Conservation (phyloP, 2,888 invertebrate species). For the Lymantria dispar region DNA sequence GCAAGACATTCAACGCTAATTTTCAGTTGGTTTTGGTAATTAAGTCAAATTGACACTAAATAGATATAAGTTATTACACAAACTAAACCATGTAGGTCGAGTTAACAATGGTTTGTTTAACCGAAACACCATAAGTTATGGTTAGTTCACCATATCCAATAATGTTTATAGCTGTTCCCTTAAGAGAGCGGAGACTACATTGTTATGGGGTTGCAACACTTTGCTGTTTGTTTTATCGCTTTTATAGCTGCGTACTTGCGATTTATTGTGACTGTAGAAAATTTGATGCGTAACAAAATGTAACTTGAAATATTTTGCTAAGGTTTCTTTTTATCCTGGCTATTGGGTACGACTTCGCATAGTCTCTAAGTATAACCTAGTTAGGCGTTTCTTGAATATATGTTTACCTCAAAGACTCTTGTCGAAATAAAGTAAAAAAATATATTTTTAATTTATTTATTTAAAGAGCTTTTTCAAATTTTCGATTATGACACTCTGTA, state of each 20-base stretch:
- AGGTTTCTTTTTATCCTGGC: too few species aligned
- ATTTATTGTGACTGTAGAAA: neutral
- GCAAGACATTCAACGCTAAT: too few species aligned
- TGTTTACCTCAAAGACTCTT: too few species aligned
- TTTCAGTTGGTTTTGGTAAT: too few species aligned
- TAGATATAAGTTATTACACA: neutral
- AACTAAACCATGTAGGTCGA: neutral
- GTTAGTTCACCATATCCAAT: constrained; percentile 2
- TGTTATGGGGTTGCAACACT: constrained; percentile 19
- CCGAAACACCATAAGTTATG: neutral
- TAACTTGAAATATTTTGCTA: neutral
- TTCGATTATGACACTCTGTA: too few species aligned
- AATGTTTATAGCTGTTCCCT: constrained; percentile 6
- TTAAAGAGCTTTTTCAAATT: too few species aligned
- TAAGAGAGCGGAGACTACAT: constrained; percentile 9
- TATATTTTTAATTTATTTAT: too few species aligned
- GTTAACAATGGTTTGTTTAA: constrained; percentile 6
- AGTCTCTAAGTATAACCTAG: too few species aligned
- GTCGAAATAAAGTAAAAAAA: too few species aligned
- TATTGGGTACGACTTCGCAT: too few species aligned
- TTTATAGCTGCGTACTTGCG: neutral
- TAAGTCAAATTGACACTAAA: neutral
- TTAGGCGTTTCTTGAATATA: too few species aligned
- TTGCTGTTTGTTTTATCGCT: constrained; percentile 15
- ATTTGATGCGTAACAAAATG: neutral